Evolutionary conservation across 2,797 vertebrate genomes (phyloP).

Genomic region (Pygocentrus nattereri): DNA sequence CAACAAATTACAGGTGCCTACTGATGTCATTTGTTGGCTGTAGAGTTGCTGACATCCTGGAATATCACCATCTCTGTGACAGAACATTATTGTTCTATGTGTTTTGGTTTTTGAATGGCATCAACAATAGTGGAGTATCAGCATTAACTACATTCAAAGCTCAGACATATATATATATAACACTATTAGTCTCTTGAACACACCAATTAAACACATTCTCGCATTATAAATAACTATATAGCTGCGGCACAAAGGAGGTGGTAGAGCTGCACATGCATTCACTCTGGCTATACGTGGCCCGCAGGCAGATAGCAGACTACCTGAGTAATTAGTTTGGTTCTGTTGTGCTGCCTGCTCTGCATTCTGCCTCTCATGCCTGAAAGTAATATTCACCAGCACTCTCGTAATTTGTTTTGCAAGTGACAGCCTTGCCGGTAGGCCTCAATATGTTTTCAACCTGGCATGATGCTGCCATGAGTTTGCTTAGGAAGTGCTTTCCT

Average conservation of each 20-base stretch:
- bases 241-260: not conserved
- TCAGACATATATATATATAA: not conserved
- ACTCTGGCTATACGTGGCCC: not conserved
- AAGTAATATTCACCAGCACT: slow-evolving; percentile 34
- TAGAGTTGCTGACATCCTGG: slow-evolving; percentile 40
- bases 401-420: slow-evolving; percentile 10
- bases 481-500: not conserved
- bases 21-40: too few relatives aligned
- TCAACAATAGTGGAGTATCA: not conserved
- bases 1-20: too few relatives aligned
- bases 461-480: not conserved
- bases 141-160: not conserved
- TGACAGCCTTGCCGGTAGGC: slow-evolving; percentile 5
- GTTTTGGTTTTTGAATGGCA: slow-evolving; percentile 6
- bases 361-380: slow-evolving; percentile 13
- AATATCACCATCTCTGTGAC: slow-evolving; percentile 38
- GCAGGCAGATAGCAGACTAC: slow-evolving; percentile 21
- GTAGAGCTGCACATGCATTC: not conserved
- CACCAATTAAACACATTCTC: not conserved
- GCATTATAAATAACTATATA: not conserved
- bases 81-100: slow-evolving; percentile 35
- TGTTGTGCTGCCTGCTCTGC: slow-evolving; percentile 17
- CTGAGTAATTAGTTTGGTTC: slow-evolving; percentile 37
- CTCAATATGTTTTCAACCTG: not conserved
- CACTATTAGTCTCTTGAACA: not conserved